Evolutionary conservation across 2,888 invertebrate species (phyloP), one percentile per base, ranked within the genome.

Genomic region (Plebejus argus): DNA sequence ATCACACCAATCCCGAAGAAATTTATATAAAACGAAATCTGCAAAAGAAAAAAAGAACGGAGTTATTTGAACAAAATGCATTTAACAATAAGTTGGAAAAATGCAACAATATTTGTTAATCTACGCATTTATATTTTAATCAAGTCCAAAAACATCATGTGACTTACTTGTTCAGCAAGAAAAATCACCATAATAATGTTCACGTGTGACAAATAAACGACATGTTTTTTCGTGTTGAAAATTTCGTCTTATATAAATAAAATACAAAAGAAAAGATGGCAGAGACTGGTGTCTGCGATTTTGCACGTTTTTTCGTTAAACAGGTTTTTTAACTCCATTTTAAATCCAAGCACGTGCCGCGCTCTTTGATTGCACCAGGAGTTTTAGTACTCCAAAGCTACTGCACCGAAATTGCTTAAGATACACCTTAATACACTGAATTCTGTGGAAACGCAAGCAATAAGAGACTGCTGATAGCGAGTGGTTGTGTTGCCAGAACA

Each of bases 1-100:
- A 85, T 88, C 88, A 12, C 85, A 86, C 84, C 84, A 84, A 82
- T 76, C 81, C 82, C 81, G 84, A 83, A 84, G 81, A 80, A 83
- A 53, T 76, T 70, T 58, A 35, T 76, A 35, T 56, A 18, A 79
- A 78, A 79, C 61, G 74, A 77, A 78, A 66, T 39, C 66, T 39
- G 66, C 20, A 12, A 33, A 39, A 28, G 33, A 20, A 58, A 35
- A 61, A 28, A 28, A 33, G 18, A 33, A 66, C 0, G n/a, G 1
- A 28, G 61, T 33, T 33, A 18, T 53, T 66, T 66, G 0, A 66
- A 28, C 18, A 15, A 33, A 18, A 28, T 10, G 6, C 6, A 15
- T 2, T 10, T 61, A 28, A 15, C 5, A n/a, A 45, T 28, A 10
- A 45, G 45, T 23, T 61, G 61, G 20, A 23, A 23, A 23, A 61